Percentiles rank a stretch among this genome's conserved stretches.
These are phyloP conservation scores for Penaeus monodon DNA, from an alignment of 2,888 invertebrate genomes.

Conservation along the genomic window DNA sequence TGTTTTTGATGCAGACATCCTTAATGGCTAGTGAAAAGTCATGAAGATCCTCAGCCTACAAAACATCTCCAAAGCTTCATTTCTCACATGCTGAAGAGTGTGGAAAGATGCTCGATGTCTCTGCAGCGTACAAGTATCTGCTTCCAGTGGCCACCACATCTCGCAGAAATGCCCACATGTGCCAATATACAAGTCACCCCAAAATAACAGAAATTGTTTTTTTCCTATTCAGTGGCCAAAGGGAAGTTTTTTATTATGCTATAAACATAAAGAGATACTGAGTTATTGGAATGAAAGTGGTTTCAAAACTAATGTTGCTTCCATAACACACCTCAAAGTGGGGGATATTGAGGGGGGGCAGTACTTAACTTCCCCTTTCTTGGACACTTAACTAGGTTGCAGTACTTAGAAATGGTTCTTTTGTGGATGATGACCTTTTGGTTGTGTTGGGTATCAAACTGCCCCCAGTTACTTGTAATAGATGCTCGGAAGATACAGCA, in stretches of 20 bases:
- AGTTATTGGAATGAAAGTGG: conserved; percentile 7
- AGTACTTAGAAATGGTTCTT: conserved; percentile 29
- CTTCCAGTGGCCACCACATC: conserved; percentile 38
- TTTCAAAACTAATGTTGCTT: background rate
- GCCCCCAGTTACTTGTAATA: conserved; percentile 39
- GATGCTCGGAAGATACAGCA: conserved; percentile 49
- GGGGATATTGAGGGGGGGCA: conserved; percentile 26
- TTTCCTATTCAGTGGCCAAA: conserved; percentile 47
- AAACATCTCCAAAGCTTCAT: background rate
- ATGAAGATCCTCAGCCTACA: conserved; percentile 29
- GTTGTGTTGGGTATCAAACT: conserved; percentile 57
- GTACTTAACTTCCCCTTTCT: conserved; percentile 44
- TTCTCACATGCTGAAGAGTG: background rate
- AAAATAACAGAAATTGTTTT: conserved; percentile 45
- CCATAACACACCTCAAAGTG: conserved; percentile 46
- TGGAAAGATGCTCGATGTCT: background rate
- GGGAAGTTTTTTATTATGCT: conserved; percentile 38
- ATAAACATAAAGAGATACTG: conserved; percentile 41
- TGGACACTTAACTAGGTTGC: conserved; percentile 34
- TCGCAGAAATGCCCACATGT: conserved; percentile 27
- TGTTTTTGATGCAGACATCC: no score
- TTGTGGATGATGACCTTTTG: conserved; percentile 51
- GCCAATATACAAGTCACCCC: conserved; percentile 37
- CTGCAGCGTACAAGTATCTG: conserved; percentile 39
- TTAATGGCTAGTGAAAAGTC: background rate